Conservation (phyloP, 2,888 invertebrate genomes). For the Capitulum mitella region DNA sequence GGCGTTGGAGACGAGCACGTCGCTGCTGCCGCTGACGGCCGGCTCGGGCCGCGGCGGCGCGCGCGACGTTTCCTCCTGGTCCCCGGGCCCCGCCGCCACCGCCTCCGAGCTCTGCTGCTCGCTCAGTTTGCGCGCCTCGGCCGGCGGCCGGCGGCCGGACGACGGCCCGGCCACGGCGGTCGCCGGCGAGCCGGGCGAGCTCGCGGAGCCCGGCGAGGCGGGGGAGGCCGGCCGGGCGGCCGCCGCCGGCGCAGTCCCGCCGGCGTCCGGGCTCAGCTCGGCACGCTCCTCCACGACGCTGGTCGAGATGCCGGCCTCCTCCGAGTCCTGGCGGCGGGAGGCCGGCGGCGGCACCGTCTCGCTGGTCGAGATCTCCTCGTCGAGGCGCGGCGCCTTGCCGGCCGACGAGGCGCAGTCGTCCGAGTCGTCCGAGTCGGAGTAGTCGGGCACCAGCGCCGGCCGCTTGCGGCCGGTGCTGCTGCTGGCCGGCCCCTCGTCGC, state of each 20-base stretch:
- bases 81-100: neutral
- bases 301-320: slow-evolving; percentile 20
- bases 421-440: neutral
- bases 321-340: neutral
- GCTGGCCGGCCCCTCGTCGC: slow-evolving; percentile 4
- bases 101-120: slow-evolving; percentile 19
- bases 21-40: slow-evolving; percentile 21
- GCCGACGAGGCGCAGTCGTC: neutral
- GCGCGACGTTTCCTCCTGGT: neutral
- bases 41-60: neutral
- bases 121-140: slow-evolving; percentile 4
- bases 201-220: neutral
- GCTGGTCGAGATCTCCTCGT: slow-evolving; percentile 17
- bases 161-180: neutral
- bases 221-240: neutral
- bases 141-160: neutral
- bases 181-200: neutral
- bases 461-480: slow-evolving; percentile 13
- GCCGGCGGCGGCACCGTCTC: slow-evolving; percentile 5
- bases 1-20: neutral
- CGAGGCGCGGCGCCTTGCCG: neutral
- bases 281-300: neutral
- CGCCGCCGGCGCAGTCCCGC: neutral
- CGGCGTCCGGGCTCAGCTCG: neutral
- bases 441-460: slow-evolving; percentile 10